Percentiles rank a stretch among this genome's conserved stretches.
These are phyloP conservation scores for Acrocephalus scirpaceus DNA, from an alignment of 2,797 vertebrate genomes.

Conservation along the genomic window DNA sequence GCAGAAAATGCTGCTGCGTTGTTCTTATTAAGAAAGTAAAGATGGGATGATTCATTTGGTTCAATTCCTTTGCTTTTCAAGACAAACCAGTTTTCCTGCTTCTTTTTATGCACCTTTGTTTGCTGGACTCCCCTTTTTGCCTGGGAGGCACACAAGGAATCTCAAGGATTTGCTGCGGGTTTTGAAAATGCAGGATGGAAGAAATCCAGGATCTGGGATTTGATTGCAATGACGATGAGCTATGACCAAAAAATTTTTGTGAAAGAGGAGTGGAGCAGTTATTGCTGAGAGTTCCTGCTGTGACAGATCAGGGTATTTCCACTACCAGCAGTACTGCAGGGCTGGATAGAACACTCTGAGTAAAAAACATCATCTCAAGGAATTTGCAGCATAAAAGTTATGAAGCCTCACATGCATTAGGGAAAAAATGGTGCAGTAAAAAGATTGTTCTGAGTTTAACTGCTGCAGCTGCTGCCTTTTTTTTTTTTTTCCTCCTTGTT, in stretches of 20 bases:
- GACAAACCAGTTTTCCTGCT: neutral
- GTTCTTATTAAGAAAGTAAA: neutral
- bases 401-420: neutral
- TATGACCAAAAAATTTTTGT: neutral
- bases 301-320: neutral
- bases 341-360: neutral
- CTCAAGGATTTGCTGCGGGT: neutral
- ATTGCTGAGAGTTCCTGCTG: neutral
- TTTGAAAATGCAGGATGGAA: neutral
- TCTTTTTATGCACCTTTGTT: neutral
- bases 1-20: neutral
- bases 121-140: neutral
- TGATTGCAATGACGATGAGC: neutral
- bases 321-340: neutral
- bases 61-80: neutral
- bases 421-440: neutral
- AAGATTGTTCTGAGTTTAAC: neutral
- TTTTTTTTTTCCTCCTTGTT: neutral
- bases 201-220: neutral
- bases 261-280: neutral
- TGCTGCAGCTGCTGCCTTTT: neutral
- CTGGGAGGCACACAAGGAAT: fast-evolving
- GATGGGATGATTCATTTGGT: neutral
- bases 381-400: neutral
- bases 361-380: neutral